Evolutionary conservation across 2,888 invertebrate species (phyloP).

Genomic region (Melanostoma scalare): DNA sequence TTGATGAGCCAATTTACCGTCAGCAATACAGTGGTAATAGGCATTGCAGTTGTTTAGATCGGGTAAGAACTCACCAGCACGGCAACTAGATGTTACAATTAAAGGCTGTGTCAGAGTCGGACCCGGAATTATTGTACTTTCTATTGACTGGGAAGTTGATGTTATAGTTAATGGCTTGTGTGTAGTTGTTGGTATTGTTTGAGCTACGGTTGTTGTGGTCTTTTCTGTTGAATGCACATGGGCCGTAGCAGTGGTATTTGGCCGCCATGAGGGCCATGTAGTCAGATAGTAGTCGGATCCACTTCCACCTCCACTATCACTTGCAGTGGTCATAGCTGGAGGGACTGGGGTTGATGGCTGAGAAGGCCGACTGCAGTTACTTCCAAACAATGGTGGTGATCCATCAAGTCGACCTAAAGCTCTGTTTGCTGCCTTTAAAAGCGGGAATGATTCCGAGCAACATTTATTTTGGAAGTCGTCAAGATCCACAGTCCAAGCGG

Average conservation of each 20-base stretch:
- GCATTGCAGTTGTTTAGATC: conserved; percentile 88
- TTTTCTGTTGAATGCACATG: conserved; percentile 77
- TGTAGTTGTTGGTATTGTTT: conserved; percentile 74
- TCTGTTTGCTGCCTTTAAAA: conserved; percentile 89
- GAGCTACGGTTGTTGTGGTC: conserved; percentile 78
- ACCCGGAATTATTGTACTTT: conserved; percentile 81
- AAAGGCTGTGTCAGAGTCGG: conserved; percentile 82
- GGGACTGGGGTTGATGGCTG: conserved; percentile 89
- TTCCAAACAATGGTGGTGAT: conserved; percentile 83
- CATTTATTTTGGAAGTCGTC: conserved; percentile 94
- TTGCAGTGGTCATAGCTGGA: conserved; percentile 88
- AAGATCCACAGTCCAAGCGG: conserved; percentile 94
- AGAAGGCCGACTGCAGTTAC: conserved; percentile 88
- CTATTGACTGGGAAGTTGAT: conserved; percentile 74
- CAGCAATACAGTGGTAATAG: conserved; percentile 88
- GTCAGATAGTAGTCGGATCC: conserved; percentile 78
- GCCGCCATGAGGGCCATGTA: conserved; percentile 79
- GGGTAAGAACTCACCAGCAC: conserved; percentile 84
- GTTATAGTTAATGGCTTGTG: too few relatives aligned
- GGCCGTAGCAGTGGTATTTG: conserved; percentile 76
- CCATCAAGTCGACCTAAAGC: conserved; percentile 86
- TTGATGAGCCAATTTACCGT: conserved; percentile 87
- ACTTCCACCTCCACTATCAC: conserved; percentile 83
- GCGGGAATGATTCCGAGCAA: conserved; percentile 90
- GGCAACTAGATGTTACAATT: conserved; percentile 79